Percentiles rank a stretch among this genome's conserved stretches.
phyloP scores from a whole-genome alignment of 1,140 invertebrate genomes.

The Andricus grossulariae region DNA sequence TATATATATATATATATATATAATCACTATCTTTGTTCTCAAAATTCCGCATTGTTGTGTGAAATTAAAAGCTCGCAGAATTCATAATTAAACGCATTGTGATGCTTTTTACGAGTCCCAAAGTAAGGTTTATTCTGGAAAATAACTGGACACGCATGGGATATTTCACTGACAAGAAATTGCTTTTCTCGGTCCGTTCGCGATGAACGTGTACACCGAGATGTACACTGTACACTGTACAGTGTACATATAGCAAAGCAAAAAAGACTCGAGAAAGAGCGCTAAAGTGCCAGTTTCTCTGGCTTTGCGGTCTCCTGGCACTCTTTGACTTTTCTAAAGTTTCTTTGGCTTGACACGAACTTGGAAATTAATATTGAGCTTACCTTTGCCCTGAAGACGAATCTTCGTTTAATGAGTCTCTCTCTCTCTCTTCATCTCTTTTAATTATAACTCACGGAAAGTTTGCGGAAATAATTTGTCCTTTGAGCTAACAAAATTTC shows the following conservation, averaged over 20 bases:
- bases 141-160: slow-evolving; percentile 7
- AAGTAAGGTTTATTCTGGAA: slow-evolving; percentile 4
- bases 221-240: not conserved
- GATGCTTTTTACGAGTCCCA: not conserved
- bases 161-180: slow-evolving; percentile 4
- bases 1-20: too few relatives aligned
- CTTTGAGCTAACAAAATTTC: too few relatives aligned
- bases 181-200: not conserved
- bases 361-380: not conserved
- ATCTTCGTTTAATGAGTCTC: not conserved
- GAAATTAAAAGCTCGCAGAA: not conserved
- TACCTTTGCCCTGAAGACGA: not conserved
- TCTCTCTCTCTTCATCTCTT: not conserved
- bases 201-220: not conserved
- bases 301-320: not conserved
- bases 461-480: too few relatives aligned
- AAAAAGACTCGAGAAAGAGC: not conserved
- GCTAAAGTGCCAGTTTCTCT: not conserved
- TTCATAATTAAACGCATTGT: not conserved
- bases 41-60: too few relatives aligned
- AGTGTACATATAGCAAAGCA: not conserved
- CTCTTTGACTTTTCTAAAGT: slow-evolving; percentile 18
- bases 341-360: not conserved
- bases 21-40: too few relatives aligned
- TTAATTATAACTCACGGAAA: not conserved